Base-by-base conservation (phyloP, 2,888 invertebrate species). In the Hypena proboscidalis region DNA sequence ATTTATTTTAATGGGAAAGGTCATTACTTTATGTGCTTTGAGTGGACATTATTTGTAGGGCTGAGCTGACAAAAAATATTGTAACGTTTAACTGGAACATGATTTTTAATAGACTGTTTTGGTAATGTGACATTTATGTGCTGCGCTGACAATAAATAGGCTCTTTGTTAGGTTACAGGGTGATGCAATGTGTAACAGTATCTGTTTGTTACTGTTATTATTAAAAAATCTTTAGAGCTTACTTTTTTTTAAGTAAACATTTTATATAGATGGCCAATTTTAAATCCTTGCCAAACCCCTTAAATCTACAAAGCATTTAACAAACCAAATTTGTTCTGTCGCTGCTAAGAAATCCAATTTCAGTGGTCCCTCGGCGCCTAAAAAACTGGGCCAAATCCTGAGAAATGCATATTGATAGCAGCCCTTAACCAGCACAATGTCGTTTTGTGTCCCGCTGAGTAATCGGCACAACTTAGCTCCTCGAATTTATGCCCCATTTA, bases 391-490 rank as follows among this genome's bases (percentile, higher is more conserved):
- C 43, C 46, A 61, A 53, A 64, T 58, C 43, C 46, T 43, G 34
- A 45, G 53, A 64, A 64, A 56, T 50, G 53, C 55, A 60, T 60
- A 60, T 55, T 55, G 55, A 52, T 66, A 56, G 56, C 46, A 61
- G 39, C 61, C 58, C 61, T 57, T 37, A 54, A 45, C 58, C 56
- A 39, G 62, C 56, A 72, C 73, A 74, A 72, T 71, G 70, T 68
- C 64, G 68, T 74, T 70, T 76, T 76, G 74, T 73, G 59, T 59
- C 70, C 73, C 68, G 73, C 73, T 83, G 85, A 83, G 80, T 84
- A 80, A 85, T 85, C 75, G 78, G 74, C 72, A 68, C 73, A 75
- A 79, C 73, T 82, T 77, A 73, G 74, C 75, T 75, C 63, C 70
- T 67, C 70, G 73, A 76, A 85, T 83, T 81, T 80, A 83, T 78